Evolutionary conservation across 64 coral and sea anemone species (phyloP).

Genomic region (Montipora foliosa): DNA sequence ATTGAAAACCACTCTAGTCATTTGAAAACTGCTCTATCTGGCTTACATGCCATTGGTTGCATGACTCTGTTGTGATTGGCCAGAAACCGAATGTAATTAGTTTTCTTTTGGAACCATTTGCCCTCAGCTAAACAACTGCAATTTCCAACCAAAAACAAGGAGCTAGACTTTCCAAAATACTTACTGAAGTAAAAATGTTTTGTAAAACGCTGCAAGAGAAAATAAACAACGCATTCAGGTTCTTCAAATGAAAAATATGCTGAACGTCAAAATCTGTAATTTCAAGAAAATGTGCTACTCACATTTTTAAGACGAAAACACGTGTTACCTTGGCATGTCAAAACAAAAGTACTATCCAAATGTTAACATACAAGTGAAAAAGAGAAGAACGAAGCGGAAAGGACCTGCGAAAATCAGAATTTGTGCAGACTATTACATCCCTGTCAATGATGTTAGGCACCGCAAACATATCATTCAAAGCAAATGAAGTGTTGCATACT

Average conservation of each 20-base stretch:
- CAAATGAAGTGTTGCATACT: background rate
- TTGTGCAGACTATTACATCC: too few relatives aligned
- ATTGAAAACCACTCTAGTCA: too few relatives aligned
- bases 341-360: conserved; percentile 94
- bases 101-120: too few relatives aligned
- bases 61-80: too few relatives aligned
- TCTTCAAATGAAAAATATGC: background rate
- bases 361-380: conserved; percentile 87
- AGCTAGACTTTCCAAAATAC: background rate
- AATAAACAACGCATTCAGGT: background rate
- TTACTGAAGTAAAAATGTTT: conserved; percentile 72
- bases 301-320: background rate
- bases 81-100: too few relatives aligned
- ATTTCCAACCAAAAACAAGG: too few relatives aligned
- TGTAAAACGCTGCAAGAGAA: conserved; percentile 84
- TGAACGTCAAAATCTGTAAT: background rate
- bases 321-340: conserved; percentile 90
- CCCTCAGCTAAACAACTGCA: too few relatives aligned
- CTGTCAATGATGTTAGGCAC: background rate
- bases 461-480: background rate
- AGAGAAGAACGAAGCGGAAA: conserved; percentile 79
- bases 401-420: conserved; percentile 43
- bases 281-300: background rate
- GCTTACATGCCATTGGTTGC: too few relatives aligned
- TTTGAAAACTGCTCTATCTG: too few relatives aligned